A percentile compares a stretch with the other conserved stretches of the same genome.
Evolutionary conservation across 2,113 vertebrate species (phyloP).

Genomic region (Perccottus glenii): DNA sequence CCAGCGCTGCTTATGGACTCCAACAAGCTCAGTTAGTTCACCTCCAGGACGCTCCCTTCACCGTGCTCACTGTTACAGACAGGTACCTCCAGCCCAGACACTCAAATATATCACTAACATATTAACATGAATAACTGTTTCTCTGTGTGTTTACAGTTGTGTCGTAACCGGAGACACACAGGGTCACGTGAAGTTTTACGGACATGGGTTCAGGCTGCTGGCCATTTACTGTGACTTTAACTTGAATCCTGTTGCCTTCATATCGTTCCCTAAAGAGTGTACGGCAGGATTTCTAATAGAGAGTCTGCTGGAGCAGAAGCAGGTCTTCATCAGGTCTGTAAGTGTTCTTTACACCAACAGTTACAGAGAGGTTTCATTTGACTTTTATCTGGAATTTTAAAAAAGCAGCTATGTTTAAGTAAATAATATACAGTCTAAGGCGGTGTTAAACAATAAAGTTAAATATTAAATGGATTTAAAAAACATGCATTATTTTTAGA

Average conservation of each 20-base stretch:
- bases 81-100: conserved; percentile 69
- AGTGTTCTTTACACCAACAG: no score
- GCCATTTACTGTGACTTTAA: conserved; percentile 76
- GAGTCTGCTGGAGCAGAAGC: conserved; percentile 53
- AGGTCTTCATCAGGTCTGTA: conserved; percentile 78
- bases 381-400: no score
- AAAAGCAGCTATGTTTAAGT: no score
- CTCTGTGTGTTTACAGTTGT: conserved; percentile 74
- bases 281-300: conserved; percentile 52
- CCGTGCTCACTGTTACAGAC: conserved; percentile 79
- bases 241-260: conserved; percentile 80
- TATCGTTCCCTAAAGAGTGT: conserved; percentile 85
- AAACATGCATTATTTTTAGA: no score
- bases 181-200: conserved; percentile 86
- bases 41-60: conserved; percentile 84
- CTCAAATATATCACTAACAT: background rate
- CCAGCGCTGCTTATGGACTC: background rate
- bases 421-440: no score
- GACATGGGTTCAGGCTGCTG: conserved; percentile 75
- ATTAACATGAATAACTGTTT: background rate
- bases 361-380: no score
- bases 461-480: no score
- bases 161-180: conserved; percentile 85
- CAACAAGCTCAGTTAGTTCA: conserved; percentile 36
- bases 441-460: no score